Evolutionary conservation across 2,113 vertebrate species (phyloP).

Genomic region (Carassius auratus): DNA sequence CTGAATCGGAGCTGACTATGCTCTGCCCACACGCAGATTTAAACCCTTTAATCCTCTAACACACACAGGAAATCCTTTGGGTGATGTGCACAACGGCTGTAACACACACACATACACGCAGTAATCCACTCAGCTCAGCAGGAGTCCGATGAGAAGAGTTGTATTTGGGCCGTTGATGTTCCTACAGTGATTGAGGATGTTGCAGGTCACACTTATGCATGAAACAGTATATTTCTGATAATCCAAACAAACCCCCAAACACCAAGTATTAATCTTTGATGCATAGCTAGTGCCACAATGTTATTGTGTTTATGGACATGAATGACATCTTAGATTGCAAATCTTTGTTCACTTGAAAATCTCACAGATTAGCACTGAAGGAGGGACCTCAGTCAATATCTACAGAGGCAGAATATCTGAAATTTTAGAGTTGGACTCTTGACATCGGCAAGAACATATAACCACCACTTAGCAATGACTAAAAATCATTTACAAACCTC

Average conservation of each 20-base stretch:
- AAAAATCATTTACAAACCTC: not conserved
- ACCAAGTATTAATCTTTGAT: not conserved
- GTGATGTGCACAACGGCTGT: constrained; percentile 11
- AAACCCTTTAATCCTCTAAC: constrained; percentile 49
- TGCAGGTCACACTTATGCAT: not conserved
- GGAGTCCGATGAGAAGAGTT: not conserved
- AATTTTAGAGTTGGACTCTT: not conserved
- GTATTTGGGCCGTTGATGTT: constrained; percentile 32
- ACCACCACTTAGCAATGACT: not conserved
- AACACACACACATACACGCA: not conserved
- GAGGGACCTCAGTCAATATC: not conserved
- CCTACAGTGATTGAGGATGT: not conserved
- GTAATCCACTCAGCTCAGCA: constrained; percentile 36
- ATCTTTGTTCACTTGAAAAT: not conserved
- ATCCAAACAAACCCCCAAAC: not conserved
- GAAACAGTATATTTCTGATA: not conserved
- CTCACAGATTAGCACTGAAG: not conserved
- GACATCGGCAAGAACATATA: not conserved
- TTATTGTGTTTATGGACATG: not conserved
- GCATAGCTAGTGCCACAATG: not conserved
- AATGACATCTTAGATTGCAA: not conserved
- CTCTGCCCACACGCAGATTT: constrained; percentile 32
- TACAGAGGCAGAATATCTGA: not conserved
- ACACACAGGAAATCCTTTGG: constrained; percentile 47
- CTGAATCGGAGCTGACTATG: not conserved